These are phyloP conservation scores for Sminthurides aquaticus DNA, from an alignment of 2,888 invertebrate species.

Conservation along the genomic window DNA sequence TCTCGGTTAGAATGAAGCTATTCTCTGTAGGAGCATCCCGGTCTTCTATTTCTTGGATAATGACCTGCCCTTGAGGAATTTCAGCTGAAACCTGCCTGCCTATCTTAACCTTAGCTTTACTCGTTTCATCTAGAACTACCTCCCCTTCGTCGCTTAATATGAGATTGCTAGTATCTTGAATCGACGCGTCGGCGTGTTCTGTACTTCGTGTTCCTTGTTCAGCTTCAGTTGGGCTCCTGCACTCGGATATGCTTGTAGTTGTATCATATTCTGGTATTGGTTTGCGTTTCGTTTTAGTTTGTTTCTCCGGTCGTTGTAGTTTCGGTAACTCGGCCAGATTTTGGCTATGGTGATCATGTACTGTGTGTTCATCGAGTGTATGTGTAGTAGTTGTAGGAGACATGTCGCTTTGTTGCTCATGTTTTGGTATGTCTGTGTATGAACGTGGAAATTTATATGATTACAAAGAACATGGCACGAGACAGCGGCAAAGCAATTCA, in stretches of 20 bases:
- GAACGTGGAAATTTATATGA: neutral
- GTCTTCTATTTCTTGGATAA: too few relatives aligned
- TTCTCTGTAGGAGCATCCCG: too few relatives aligned
- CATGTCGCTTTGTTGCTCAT: slow-evolving; percentile 5
- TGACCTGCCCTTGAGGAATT: too few relatives aligned
- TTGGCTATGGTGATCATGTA: slow-evolving; percentile 11
- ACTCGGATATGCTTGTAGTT: neutral
- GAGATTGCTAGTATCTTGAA: neutral
- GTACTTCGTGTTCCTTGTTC: slow-evolving; percentile 1
- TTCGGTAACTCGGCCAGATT: neutral
- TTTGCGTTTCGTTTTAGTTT: neutral
- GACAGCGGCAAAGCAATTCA: neutral
- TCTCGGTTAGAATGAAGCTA: too few relatives aligned
- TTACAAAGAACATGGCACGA: neutral
- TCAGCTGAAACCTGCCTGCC: too few relatives aligned
- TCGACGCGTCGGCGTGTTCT: neutral
- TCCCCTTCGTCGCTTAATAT: too few relatives aligned
- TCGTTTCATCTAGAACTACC: too few relatives aligned
- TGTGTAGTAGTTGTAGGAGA: slow-evolving; percentile 1
- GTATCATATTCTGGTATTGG: neutral
- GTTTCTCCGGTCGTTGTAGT: neutral
- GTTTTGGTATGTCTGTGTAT: slow-evolving; percentile 9
- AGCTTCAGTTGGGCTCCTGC: neutral
- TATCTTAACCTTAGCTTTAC: too few relatives aligned
- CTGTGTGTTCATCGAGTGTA: slow-evolving; percentile 9